Evolutionary conservation across 2,113 vertebrate species (phyloP), one percentile per base, ranked within the genome.

Genomic region (Percopsis transmontana): DNA sequence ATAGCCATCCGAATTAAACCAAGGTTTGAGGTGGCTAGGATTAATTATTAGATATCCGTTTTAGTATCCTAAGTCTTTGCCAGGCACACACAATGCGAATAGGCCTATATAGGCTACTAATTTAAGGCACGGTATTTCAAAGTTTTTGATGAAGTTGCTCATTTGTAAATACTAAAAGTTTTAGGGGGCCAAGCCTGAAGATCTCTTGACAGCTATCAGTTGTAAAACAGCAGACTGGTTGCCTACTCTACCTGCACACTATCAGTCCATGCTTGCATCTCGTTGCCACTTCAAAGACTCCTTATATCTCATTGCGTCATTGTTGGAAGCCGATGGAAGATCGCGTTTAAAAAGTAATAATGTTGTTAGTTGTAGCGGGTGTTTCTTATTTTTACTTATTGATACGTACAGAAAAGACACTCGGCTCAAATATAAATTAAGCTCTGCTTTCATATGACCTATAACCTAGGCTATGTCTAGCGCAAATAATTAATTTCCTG

Each of bases 201-300:
- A 77, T 75, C 70, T 23, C 62, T 67, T 45, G 58, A 8, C 58
- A 47, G 21, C 13, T 15, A 68, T 1, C 68, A 56, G 68, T 70
- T 78, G 83, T 21, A 60, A 55, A 53, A 76, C 63, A 42, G 40
- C 67, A 77, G 24, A 62, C 70, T 79, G 74, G 65, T 69, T 79
- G 62, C 73, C 68, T 52, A 61, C 51, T 72, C 40, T 85, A 85
- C 84, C 84, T 88, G 82, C 72, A 42, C 74, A 61, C 70, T 74
- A 64, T 77, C 75, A 80, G 63, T 72, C 56, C 58, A 48, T 66
- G 68, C 52, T 59, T 72, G 71, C 52, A 57, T 64, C 52, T 42
- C 62, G 15, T 40, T 50, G 44, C 54, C 60, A 72, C 41, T 50
- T 62, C 42, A 68, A 55, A 62, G 13, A 53, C 33, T 39, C 6